Conservation (phyloP, 2,888 invertebrate species). For the Emmelina monodactyla region DNA sequence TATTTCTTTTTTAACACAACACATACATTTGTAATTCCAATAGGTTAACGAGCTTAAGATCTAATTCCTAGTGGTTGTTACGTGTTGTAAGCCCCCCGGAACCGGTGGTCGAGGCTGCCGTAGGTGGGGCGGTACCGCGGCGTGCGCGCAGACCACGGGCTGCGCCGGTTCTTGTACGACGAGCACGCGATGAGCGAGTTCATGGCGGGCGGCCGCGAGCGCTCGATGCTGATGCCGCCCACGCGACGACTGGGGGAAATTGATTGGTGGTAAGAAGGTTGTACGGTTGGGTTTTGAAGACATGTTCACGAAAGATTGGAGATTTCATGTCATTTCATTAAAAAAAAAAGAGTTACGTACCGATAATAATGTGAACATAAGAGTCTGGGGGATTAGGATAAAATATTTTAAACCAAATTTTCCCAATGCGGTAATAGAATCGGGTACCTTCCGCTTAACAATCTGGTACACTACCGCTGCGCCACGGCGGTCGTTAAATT, state of each 20-base stretch:
- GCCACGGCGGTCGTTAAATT: no score
- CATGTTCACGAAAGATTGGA: no score
- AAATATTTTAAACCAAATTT: no score
- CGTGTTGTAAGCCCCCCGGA: slow-evolving; percentile 28
- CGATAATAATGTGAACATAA: background rate
- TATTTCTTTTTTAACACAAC: no score
- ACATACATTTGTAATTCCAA: slow-evolving; percentile 5
- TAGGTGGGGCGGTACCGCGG: slow-evolving; percentile 47
- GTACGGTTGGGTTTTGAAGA: no score
- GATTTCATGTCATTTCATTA: background rate
- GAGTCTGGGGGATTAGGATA: no score
- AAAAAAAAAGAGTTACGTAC: background rate
- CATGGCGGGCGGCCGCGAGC: slow-evolving; percentile 74
- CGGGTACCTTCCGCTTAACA: no score
- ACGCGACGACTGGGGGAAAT: slow-evolving; percentile 30
- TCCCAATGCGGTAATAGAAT: no score
- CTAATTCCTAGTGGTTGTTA: no score
- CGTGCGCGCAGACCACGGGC: slow-evolving; percentile 52
- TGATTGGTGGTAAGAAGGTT: background rate
- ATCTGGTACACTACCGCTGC: no score
- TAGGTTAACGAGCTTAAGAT: background rate
- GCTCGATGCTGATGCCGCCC: slow-evolving; percentile 70
- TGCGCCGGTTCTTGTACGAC: slow-evolving; percentile 74
- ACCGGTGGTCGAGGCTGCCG: slow-evolving; percentile 50
- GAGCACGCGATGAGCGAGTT: slow-evolving; percentile 79